Evolutionary conservation across 1,140 invertebrate species (phyloP), one percentile per base, ranked within the genome.

Genomic region (Oscheius sp.): DNA sequence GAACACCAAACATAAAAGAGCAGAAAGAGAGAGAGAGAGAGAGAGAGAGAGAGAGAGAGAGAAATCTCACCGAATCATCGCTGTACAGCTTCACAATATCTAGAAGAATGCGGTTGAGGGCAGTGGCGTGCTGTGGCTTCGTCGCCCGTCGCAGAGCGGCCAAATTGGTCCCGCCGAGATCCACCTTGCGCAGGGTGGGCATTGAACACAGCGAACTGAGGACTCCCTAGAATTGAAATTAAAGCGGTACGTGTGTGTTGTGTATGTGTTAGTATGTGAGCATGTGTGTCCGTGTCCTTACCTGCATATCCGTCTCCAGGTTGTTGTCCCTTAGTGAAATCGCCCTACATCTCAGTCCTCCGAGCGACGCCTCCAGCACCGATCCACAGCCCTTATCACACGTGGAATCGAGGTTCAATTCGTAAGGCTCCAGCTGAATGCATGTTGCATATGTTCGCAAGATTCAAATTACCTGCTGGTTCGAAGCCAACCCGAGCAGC

Each of bases 41-140:
- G 32, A 38, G 20, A 76, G 0, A 76, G 10, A 18, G 26, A 26
- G 42, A 45, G 42, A 45, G 18, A 45, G n/a, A n/a, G n/a, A 34
- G 23, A 59, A 59, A 61, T 45, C 78, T 68, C 68, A 79, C 81
- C 29, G 65, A 58, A 15, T 80, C 74, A 13, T 68, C 70, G 59
- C 79, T 72, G 67, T 84, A 79, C 32, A 83, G 59, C 62, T 82
- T 80, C 13, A 82, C 81, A 10, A 83, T 46, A 61, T 83, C 81
- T 2, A 70, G 59, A 7, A 83, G 61, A 32, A 79, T 68, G 20
- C 76, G 78, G 28, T 58, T 76, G 23, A 84, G 52, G 23, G 64
- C 23, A 23, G 45, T 69, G 13, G 55, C 46, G 49, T 80, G 64
- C 23, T 82, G 81, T 29, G 78, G 77, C 63, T 79, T 81, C 13